Evolutionary conservation across 2,888 invertebrate species (phyloP).

Genomic region (Amorpha juglandis): DNA sequence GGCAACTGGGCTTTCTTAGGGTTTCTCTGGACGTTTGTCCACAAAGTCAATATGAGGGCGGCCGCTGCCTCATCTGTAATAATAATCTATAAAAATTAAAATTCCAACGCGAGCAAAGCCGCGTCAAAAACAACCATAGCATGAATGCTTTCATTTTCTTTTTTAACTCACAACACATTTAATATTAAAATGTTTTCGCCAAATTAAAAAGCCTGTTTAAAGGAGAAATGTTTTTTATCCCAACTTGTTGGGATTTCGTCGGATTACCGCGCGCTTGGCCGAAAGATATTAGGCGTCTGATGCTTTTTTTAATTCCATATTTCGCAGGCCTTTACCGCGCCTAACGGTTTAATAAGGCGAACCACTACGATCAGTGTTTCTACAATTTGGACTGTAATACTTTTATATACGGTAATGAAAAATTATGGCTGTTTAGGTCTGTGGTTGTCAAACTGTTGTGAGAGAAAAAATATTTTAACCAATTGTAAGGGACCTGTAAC

Average conservation of each 20-base stretch:
- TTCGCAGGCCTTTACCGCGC: constrained; percentile 8
- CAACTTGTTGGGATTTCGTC: constrained; percentile 15
- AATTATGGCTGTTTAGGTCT: constrained; percentile 30
- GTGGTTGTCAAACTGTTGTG: constrained; percentile 1
- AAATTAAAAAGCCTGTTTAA: constrained; percentile 24
- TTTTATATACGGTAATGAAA: constrained; percentile 39
- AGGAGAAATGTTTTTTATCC: constrained; percentile 1
- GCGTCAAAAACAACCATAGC: neutral
- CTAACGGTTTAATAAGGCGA: constrained; percentile 22
- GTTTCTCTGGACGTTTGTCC: no score
- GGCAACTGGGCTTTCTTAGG: no score
- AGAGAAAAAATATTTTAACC: no score
- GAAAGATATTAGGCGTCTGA: constrained; percentile 16
- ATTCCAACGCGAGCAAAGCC: neutral
- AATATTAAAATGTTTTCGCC: constrained; percentile 2
- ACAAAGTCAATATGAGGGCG: no score
- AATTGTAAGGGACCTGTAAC: neutral
- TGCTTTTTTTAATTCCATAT: constrained; percentile 20
- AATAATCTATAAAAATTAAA: neutral
- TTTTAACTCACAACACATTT: neutral
- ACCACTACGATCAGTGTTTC: constrained; percentile 22
- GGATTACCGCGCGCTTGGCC: constrained; percentile 8
- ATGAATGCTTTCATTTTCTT: neutral
- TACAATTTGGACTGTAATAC: constrained; percentile 32
- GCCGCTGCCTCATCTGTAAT: no score